A percentile compares a stretch with the other conserved stretches of the same genome.
Conservation (phyloP, 2,888 invertebrate species). For the Sussaba pulchella region DNA sequence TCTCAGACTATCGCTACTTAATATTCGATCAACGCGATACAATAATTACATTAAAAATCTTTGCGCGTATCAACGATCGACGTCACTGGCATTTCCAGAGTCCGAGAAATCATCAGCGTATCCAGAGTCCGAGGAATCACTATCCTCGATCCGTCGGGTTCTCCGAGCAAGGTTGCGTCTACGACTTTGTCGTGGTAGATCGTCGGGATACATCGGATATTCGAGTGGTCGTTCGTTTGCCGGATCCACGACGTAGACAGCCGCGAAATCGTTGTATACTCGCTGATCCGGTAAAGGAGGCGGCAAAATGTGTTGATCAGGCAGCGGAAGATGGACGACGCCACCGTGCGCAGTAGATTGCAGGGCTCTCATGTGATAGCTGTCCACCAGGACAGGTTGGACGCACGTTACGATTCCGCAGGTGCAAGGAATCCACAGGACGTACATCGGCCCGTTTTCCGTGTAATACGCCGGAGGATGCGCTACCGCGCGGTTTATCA, state of each 20-base stretch:
- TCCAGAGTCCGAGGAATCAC: no score
- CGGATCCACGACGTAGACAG: neutral
- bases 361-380: slow-evolving; percentile 6
- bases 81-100: no score
- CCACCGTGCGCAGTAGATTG: slow-evolving; percentile 2
- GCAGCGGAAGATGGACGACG: neutral
- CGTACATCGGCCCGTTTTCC: slow-evolving; percentile 25
- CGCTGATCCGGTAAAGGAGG: neutral
- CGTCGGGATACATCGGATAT: slow-evolving; percentile 37
- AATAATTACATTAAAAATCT: no score
- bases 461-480: slow-evolving; percentile 25
- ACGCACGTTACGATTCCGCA: slow-evolving; percentile 41
- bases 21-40: no score
- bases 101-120: no score
- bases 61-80: no score
- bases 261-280: slow-evolving; percentile 1
- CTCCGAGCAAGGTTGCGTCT: no score
- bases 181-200: neutral
- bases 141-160: no score
- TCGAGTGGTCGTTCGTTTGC: slow-evolving; percentile 5
- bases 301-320: neutral
- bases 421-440: slow-evolving; percentile 39
- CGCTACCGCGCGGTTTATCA: neutral
- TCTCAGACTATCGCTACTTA: no score
- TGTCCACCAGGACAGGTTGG: no score